Evolutionary conservation across 2,888 invertebrate species (phyloP).

Genomic region (Prostheceraeus crozeri): DNA sequence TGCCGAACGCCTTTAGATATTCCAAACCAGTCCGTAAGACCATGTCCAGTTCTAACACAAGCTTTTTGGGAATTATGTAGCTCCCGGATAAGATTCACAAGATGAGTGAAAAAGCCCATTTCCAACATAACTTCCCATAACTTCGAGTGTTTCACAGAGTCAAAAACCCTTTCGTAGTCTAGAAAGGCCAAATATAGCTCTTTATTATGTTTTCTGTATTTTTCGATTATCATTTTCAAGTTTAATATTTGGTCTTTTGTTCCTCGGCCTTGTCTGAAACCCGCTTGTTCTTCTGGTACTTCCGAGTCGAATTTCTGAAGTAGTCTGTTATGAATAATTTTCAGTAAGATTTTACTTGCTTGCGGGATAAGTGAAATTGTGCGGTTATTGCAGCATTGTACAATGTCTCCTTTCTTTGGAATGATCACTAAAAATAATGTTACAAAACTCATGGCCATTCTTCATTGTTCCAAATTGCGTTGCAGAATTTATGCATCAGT

Average conservation of each 20-base stretch:
- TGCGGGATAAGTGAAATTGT: slow-evolving; percentile 3
- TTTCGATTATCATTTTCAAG: slow-evolving; percentile 27
- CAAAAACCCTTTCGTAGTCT: slow-evolving; percentile 30
- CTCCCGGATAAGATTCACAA: no score
- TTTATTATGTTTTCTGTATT: slow-evolving; percentile 17
- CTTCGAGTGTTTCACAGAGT: slow-evolving; percentile 19
- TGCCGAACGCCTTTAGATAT: no score
- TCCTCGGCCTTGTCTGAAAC: slow-evolving; percentile 24
- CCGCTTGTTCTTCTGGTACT: slow-evolving; percentile 2
- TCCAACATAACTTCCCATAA: slow-evolving; percentile 21
- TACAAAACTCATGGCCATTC: slow-evolving; percentile 22
- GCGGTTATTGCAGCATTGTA: not conserved
- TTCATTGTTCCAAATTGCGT: slow-evolving; percentile 17
- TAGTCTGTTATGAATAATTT: slow-evolving; percentile 7
- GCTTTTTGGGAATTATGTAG: no score
- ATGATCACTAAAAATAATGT: slow-evolving; percentile 4
- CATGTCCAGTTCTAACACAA: no score
- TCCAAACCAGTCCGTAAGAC: no score
- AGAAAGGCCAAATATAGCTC: slow-evolving; percentile 28
- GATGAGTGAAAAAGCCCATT: slow-evolving; percentile 21
- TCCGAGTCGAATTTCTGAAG: slow-evolving; percentile 1
- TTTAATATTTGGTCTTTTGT: slow-evolving; percentile 19
- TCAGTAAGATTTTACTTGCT: slow-evolving; percentile 8
- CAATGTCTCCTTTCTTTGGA: slow-evolving; percentile 23
- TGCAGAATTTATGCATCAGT: slow-evolving; percentile 22